Evolutionary conservation across 2,888 invertebrate genomes (phyloP), one percentile per base, ranked within the genome.

Genomic region (Latrodectus elegans): DNA sequence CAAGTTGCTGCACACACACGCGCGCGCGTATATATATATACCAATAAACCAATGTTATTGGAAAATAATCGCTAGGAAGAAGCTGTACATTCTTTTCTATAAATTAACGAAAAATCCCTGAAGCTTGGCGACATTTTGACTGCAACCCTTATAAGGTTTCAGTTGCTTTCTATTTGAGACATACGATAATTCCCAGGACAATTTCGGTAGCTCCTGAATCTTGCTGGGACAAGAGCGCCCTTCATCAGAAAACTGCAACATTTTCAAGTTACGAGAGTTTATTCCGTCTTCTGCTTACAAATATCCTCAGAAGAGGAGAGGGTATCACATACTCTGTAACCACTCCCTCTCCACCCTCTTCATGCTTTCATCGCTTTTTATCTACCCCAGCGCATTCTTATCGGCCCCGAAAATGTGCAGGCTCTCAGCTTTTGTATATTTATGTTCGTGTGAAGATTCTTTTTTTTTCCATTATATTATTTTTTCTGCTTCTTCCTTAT

Each of bases 361-460:
- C 68, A 14, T 60, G 70, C 76, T 87, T 86, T 87, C 86, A 87
- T 17, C 86, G 71, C 72, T 76, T 65, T 77, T 84, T 84, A 81
- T 86, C 86, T 81, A 15, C 71, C 80, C 80, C 55, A 38, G 49
- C 55, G 70, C 75, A 72, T 72, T 67, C 86, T 81, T 81, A 86
- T 86, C 86, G 76, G 9, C 22, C 26, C 65, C 70, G 67, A 76
- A 86, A 86, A 76, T 81, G 80, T 76, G 68, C 73, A 79, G 79
- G 74, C 74, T 77, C 77, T 84, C 77, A 79, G 73, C 75, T 80
- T 85, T 85, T 52, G 76, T 81, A 71, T 86, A 80, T 76, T 86
- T 86, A 85, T 85, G 85, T 70, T 51, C 68, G 74, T 75, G 84
- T 60, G 74, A 76, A 83, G 70, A 71, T 71, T 55, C 22, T 38